Evolutionary conservation across 2,113 vertebrate genomes (phyloP), one percentile per base, ranked within the genome.

Genomic region (Micronycteris hirsuta): DNA sequence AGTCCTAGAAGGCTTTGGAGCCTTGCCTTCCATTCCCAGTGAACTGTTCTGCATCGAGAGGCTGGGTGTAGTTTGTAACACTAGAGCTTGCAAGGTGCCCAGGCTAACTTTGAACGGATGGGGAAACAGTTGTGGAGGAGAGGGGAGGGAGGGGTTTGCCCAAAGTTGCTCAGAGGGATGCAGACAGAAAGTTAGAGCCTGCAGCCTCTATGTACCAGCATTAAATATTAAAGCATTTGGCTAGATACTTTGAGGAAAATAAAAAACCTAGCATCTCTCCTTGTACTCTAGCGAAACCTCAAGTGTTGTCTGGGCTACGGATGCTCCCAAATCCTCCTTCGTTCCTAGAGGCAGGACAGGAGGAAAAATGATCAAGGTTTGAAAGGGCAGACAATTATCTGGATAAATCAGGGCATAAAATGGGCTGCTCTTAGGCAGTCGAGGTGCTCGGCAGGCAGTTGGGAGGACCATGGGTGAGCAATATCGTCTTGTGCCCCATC

Each of bases 311-410:
- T 76, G 54, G 15, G 8, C 41, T 78, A 19, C 52, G 2, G 13
- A 16, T 70, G 38, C 33, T 68, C 96, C 86, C 82, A 77, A 92
- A 86, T 52, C 16, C 19, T n/a, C 31, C 43, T 90, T 93, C 26
- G 31, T 87, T 95, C 43, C 14, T 58, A 58, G 71, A 85, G 65
- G 43, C 47, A 90, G 85, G 43, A 36, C 1, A 0, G 31, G 19
- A 67, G 38, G 56, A 78, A 56, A 56, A 12, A 19, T 3, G 70
- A 84, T 85, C 63, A 17, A 28, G 80, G n/a, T 87, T 36, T 43
- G 36, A 36, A 41, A 81, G 2, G 77, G 17, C 45, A 85, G 65
- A 41, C 22, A 47, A n/a, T 56, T 28, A 41, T 63, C 68, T 7
- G 3, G n/a, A 68, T 67, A 93, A 67, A 65, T 77, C 5, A 54